These are phyloP conservation scores for Bothrops jararaca DNA, from an alignment of 2,113 vertebrate species.

Conservation along the genomic window DNA sequence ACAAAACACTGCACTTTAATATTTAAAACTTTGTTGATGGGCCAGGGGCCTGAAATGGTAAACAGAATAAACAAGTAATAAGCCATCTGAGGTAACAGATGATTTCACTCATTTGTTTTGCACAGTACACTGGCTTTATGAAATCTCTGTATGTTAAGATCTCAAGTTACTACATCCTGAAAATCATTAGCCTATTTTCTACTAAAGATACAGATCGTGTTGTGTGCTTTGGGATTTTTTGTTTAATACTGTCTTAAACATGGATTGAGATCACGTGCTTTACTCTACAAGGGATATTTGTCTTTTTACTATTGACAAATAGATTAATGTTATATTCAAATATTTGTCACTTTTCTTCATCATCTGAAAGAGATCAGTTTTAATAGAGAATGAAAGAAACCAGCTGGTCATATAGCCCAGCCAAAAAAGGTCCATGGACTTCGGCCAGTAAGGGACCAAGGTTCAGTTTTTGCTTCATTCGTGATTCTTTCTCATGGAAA, in stretches of 20 bases:
- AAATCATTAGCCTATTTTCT: not conserved
- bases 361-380: constrained; percentile 52
- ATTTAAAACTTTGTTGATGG: constrained; percentile 37
- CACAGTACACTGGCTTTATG: not conserved
- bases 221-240: constrained; percentile 32
- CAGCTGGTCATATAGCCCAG: not conserved
- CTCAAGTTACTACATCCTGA: not conserved
- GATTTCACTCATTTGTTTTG: constrained; percentile 5
- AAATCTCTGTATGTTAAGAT: not conserved
- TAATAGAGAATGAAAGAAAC: constrained; percentile 43
- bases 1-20: constrained; percentile 54
- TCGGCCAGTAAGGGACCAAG: constrained; percentile 25
- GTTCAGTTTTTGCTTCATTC: constrained; percentile 34
- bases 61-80: constrained; percentile 17
- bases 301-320: constrained; percentile 43
- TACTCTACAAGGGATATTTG: constrained; percentile 30
- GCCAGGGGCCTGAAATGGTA: constrained; percentile 17
- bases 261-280: constrained; percentile 31
- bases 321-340: constrained; percentile 38
- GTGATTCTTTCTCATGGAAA: constrained; percentile 21
- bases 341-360: constrained; percentile 36
- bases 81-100: not conserved
- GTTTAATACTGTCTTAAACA: constrained; percentile 44
- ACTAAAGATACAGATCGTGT: not conserved
- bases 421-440: constrained; percentile 29